phyloP scores from a whole-genome alignment of 2,888 invertebrate species.

The Carabus problematicus region DNA sequence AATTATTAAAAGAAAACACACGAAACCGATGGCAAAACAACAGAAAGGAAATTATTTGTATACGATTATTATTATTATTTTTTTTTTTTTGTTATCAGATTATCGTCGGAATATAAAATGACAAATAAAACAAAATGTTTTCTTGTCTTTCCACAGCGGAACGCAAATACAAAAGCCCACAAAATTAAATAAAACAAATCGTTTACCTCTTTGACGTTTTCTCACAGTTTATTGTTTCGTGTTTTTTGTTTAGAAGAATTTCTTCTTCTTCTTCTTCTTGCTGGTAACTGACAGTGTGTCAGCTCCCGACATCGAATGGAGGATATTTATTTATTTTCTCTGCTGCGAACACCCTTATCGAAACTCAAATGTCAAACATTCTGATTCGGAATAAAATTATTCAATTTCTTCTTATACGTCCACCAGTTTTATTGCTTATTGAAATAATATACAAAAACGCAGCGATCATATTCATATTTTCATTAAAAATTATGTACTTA shows the following conservation, averaged over 20 bases:
- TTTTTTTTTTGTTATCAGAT: too few species aligned
- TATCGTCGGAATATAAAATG: not conserved
- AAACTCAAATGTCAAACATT: constrained; percentile 2
- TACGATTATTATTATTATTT: too few species aligned
- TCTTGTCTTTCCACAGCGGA: not conserved
- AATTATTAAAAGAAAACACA: constrained; percentile 1
- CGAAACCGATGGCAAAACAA: not conserved
- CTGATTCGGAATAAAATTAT: not conserved
- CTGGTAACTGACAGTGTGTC: not conserved
- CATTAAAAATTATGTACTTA: too few species aligned
- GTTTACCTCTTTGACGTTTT: constrained; percentile 3
- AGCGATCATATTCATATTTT: too few species aligned
- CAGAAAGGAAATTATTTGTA: not conserved
- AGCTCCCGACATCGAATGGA: not conserved
- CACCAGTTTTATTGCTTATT: not conserved
- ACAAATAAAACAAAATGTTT: constrained; percentile 3
- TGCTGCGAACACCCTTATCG: not conserved
- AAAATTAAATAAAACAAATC: not conserved
- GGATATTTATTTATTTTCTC: constrained; percentile 5
- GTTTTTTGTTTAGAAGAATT: not conserved
- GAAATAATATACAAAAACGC: too few species aligned
- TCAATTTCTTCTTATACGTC: not conserved
- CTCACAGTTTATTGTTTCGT: not conserved
- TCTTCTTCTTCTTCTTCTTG: not conserved
- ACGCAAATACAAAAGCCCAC: not conserved